Evolutionary conservation across 2,888 invertebrate genomes (phyloP).

Genomic region (Ditula angustiorana): DNA sequence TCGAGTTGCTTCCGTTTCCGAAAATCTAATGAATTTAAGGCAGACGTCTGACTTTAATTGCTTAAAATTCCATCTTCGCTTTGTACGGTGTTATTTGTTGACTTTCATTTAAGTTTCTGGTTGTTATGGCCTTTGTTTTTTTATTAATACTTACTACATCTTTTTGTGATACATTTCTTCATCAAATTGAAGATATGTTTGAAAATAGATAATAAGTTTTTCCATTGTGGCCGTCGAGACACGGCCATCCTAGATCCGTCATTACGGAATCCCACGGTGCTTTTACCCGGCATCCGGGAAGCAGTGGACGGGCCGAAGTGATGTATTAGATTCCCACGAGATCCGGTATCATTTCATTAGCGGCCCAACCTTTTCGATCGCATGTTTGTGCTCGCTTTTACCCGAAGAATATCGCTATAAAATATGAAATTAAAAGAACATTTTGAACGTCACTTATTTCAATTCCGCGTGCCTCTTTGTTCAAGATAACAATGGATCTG

Average conservation of each 20-base stretch:
- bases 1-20: constrained; percentile 5
- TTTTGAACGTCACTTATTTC: constrained; percentile 47
- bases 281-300: constrained; percentile 28
- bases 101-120: background rate
- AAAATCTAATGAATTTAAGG: constrained; percentile 6
- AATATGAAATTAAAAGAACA: constrained; percentile 21
- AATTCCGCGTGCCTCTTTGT: constrained; percentile 71
- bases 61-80: background rate
- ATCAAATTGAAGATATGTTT: background rate
- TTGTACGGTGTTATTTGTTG: background rate
- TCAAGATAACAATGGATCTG: constrained; percentile 75
- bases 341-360: constrained; percentile 17
- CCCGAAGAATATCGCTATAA: constrained; percentile 1
- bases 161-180: background rate
- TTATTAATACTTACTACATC: too few relatives aligned
- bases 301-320: constrained; percentile 14
- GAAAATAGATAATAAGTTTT: background rate
- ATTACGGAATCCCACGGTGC: constrained; percentile 20
- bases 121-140: background rate
- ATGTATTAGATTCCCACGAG: constrained; percentile 19
- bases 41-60: constrained; percentile 3
- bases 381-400: background rate
- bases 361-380: background rate
- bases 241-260: constrained; percentile 23
- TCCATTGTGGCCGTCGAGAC: background rate